Conservation (phyloP, 2,113 vertebrate species). For the Dermatemys mawii region DNA sequence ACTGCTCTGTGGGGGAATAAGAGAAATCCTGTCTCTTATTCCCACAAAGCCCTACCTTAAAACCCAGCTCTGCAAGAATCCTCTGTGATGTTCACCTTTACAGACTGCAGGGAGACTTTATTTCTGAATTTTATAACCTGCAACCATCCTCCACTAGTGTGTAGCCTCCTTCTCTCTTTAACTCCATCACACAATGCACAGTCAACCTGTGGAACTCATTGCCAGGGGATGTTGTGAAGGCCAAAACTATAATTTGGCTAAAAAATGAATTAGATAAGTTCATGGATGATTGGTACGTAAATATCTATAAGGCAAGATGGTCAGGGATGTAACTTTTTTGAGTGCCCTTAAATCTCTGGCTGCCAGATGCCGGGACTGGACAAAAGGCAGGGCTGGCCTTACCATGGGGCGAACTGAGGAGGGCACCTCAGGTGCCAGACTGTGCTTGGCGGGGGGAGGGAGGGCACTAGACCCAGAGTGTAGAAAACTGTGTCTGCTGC, state of each 20-base stretch:
- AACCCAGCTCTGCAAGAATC: background rate
- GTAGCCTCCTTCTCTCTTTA: background rate
- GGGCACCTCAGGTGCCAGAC: too few relatives aligned
- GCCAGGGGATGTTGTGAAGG: background rate
- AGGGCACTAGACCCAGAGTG: too few relatives aligned
- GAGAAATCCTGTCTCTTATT: background rate
- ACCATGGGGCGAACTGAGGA: too few relatives aligned
- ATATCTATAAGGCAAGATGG: background rate
- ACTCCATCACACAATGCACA: background rate
- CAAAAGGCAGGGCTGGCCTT: background rate
- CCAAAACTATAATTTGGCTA: background rate
- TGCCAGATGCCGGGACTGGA: background rate
- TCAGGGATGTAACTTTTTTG: background rate
- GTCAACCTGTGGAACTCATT: background rate
- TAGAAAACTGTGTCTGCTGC: too few relatives aligned
- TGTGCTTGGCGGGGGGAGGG: too few relatives aligned
- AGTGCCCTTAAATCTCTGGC: background rate
- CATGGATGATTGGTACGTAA: background rate
- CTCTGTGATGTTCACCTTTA: slow-evolving; percentile 11
- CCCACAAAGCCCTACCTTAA: slow-evolving; percentile 17
- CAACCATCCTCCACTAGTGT: background rate
- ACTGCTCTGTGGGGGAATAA: slow-evolving; percentile 26
- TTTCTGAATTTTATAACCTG: background rate
- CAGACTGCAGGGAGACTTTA: background rate
- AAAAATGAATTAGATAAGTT: background rate